Conservation (phyloP, 2,113 vertebrate genomes). For the Nipponia nippon region DNA sequence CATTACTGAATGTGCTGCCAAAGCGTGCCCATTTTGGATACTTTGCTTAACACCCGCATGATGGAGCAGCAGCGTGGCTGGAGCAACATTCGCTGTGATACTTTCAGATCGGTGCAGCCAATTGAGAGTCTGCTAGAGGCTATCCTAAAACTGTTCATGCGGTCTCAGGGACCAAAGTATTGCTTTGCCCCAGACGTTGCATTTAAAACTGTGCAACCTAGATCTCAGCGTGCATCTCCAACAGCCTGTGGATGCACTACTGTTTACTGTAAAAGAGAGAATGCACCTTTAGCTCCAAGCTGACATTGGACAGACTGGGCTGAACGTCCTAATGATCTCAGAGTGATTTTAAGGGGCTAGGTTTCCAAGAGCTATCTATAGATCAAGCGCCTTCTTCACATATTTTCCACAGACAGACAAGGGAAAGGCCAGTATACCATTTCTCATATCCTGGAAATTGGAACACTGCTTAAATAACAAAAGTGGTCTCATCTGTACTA, state of each 20-base stretch:
- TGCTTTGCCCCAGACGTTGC: neutral
- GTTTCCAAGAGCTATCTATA: constrained; percentile 37
- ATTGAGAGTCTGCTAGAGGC: neutral
- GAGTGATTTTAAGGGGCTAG: neutral
- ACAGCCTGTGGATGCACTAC: neutral
- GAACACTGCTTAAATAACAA: neutral
- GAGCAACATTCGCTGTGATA: neutral
- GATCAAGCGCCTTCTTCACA: constrained; percentile 26
- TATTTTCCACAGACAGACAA: neutral
- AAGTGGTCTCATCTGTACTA: neutral
- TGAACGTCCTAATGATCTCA: neutral
- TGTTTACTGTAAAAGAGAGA: neutral
- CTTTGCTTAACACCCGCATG: neutral
- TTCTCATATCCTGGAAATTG: neutral
- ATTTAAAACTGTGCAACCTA: neutral
- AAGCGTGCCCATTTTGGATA: neutral
- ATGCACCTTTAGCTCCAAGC: neutral
- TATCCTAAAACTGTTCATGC: neutral
- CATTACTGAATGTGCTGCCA: neutral
- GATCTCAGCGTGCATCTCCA: neutral
- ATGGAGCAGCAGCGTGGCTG: neutral
- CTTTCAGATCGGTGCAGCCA: neutral
- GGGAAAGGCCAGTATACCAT: neutral
- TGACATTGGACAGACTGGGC: neutral
- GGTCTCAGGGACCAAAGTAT: neutral